These are phyloP conservation scores for Diprion similis DNA, from an alignment of 1,140 invertebrate genomes.

Conservation along the genomic window DNA sequence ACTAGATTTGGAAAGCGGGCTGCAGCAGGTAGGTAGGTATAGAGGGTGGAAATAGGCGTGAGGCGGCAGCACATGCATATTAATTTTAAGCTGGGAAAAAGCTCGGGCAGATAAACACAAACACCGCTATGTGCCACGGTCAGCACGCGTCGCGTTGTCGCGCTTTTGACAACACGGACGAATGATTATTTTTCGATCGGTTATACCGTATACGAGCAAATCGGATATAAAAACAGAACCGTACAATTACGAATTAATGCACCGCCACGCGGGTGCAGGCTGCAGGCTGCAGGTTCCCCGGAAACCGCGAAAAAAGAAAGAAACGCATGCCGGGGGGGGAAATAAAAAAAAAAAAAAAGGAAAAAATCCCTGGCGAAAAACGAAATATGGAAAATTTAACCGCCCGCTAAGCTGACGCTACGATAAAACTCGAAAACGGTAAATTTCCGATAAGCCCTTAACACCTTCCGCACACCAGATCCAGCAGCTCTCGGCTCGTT, in stretches of 20 bases:
- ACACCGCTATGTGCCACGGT: neutral
- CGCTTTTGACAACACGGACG: neutral
- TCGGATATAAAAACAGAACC: constrained; percentile 48
- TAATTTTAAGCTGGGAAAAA: constrained; percentile 60
- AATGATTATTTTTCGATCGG: constrained; percentile 58
- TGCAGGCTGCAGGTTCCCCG: neutral
- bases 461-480: neutral
- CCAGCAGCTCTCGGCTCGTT: neutral
- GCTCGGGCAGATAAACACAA: constrained; percentile 23
- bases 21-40: too few relatives aligned
- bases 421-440: neutral
- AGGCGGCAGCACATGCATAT: constrained; percentile 58
- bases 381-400: neutral
- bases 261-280: constrained; percentile 23
- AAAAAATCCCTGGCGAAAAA: neutral
- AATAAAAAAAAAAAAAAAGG: too few relatives aligned
- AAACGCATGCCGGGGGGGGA: too few relatives aligned
- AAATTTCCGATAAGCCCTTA: constrained; percentile 4
- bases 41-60: constrained; percentile 35
- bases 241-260: constrained; percentile 51
- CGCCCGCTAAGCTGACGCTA: neutral
- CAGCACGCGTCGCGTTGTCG: neutral
- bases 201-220: constrained; percentile 20
- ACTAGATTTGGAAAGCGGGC: neutral
- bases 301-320: neutral